Evolutionary conservation across 1,140 invertebrate species (phyloP).

Genomic region (Drosophila orosa): DNA sequence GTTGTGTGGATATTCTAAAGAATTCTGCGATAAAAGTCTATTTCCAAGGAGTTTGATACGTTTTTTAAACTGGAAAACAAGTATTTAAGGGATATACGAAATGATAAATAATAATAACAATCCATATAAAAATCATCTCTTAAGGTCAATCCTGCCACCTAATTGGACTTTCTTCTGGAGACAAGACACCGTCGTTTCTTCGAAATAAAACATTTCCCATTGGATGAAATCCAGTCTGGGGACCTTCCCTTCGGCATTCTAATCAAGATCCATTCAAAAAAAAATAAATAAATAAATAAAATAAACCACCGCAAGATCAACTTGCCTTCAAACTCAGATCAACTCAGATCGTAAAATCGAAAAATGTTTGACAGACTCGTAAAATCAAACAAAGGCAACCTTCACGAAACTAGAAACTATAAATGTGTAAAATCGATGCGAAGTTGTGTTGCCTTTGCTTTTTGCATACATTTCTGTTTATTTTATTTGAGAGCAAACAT

Average conservation of each 20-base stretch:
- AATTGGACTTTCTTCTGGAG: not conserved
- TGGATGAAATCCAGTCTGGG: not conserved
- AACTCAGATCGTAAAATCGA: slow-evolving; percentile 27
- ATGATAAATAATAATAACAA: not conserved
- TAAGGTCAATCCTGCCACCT: not conserved
- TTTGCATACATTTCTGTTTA: slow-evolving; percentile 53
- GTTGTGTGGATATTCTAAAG: no score
- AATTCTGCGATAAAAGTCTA: not conserved
- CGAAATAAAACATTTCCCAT: slow-evolving; percentile 2
- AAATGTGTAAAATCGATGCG: slow-evolving; percentile 46
- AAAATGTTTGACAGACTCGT: slow-evolving; percentile 40
- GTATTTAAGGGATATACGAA: not conserved
- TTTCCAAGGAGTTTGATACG: not conserved
- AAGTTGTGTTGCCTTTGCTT: slow-evolving; percentile 19
- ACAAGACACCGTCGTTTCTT: not conserved
- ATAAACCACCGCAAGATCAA: not conserved
- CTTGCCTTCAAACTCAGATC: slow-evolving; percentile 9
- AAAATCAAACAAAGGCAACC: slow-evolving; percentile 44
- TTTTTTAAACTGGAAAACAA: not conserved
- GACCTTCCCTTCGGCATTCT: not conserved
- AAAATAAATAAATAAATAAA: not conserved
- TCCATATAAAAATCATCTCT: not conserved
- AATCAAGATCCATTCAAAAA: slow-evolving; percentile 34
- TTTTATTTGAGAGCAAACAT: slow-evolving; percentile 70
- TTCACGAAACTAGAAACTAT: slow-evolving; percentile 49